phyloP scores from a whole-genome alignment of 2,113 vertebrate species.

The Callocephalon fimbriatum region DNA sequence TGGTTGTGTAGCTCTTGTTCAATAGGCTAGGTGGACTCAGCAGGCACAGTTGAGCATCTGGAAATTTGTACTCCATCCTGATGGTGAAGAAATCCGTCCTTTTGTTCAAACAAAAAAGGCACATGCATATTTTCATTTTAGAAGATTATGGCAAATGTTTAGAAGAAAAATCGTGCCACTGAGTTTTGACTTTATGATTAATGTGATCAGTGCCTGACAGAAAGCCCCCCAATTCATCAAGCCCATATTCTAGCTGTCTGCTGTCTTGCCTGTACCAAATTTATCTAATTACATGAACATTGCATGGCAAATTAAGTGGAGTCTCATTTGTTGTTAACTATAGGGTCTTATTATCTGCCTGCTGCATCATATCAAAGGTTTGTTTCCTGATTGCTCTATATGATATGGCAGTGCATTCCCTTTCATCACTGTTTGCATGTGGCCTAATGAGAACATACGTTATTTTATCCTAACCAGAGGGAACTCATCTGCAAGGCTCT shows the following conservation, averaged over 20 bases:
- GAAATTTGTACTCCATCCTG: background rate
- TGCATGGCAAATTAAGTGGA: conserved; percentile 80
- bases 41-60: background rate
- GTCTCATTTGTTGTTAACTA: conserved; percentile 79
- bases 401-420: conserved; percentile 72
- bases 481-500: background rate
- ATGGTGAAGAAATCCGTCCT: background rate
- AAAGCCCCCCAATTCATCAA: conserved; percentile 84
- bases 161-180: conserved; percentile 69
- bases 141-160: conserved; percentile 3
- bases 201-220: conserved; percentile 80
- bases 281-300: conserved; percentile 83
- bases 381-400: conserved; percentile 77
- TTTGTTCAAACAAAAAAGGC: background rate
- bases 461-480: conserved; percentile 76
- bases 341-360: conserved; percentile 75
- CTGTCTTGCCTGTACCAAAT: conserved; percentile 72
- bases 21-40: background rate
- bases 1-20: background rate
- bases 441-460: conserved; percentile 73
- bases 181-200: conserved; percentile 81
- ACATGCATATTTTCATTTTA: background rate
- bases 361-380: conserved; percentile 73
- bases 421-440: conserved; percentile 81
- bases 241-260: conserved; percentile 74